Conservation (phyloP, 2,888 invertebrate genomes). For the Torymus auratus region DNA sequence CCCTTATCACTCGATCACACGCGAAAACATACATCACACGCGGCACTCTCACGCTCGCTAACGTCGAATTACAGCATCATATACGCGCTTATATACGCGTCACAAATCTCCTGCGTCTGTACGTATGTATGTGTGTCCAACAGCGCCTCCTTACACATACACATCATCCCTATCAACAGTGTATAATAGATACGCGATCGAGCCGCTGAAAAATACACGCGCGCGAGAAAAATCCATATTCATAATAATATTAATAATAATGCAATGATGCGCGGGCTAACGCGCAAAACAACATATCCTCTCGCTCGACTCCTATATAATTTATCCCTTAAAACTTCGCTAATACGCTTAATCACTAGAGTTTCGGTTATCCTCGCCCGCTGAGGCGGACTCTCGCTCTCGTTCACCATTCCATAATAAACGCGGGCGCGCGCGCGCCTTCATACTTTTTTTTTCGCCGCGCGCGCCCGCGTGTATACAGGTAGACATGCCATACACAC, state of each 20-base stretch:
- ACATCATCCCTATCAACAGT: no score
- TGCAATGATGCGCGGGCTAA: no score
- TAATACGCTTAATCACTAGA: conserved; percentile 60
- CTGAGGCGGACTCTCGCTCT: conserved; percentile 55
- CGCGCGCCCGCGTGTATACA: conserved; percentile 27
- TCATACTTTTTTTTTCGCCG: conserved; percentile 9
- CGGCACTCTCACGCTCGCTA: no score
- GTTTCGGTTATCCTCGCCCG: conserved; percentile 60
- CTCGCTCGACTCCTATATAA: conserved; percentile 14
- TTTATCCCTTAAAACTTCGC: conserved; percentile 45
- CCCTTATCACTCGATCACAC: no score
- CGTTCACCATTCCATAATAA: background rate
- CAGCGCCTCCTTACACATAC: no score
- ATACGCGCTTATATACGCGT: background rate
- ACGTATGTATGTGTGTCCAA: background rate
- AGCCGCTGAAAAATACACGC: background rate
- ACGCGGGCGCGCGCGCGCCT: conserved; percentile 5
- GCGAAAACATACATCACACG: no score
- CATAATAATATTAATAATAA: no score
- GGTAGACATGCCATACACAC: background rate
- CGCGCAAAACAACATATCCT: conserved; percentile 13
- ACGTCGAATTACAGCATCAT: no score
- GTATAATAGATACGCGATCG: no score
- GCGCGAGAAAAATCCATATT: background rate
- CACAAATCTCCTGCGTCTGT: conserved; percentile 2